phyloP scores from a whole-genome alignment of 2,797 vertebrate genomes.

The Otolemur crassicaudatus region DNA sequence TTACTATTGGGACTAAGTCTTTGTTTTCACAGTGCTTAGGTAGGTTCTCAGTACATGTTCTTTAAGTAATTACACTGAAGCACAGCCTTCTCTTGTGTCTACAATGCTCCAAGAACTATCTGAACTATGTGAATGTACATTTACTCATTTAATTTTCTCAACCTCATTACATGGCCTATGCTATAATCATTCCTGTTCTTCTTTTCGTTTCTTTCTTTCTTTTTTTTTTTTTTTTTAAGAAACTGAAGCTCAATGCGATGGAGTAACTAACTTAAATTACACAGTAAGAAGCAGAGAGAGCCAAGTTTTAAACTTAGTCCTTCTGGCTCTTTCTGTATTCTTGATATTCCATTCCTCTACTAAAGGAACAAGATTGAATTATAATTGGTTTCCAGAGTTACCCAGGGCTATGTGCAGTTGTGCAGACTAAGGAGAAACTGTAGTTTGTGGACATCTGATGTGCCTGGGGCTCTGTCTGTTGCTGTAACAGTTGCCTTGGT shows the following conservation, averaged over 20 bases:
- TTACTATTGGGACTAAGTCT: not conserved
- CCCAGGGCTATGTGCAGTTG: not conserved
- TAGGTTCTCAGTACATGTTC: not conserved
- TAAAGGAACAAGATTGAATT: not conserved
- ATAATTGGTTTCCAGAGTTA: not conserved
- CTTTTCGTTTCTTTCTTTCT: no score
- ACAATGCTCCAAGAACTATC: not conserved
- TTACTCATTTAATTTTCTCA: not conserved
- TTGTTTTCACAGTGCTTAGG: not conserved
- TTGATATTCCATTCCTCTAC: not conserved
- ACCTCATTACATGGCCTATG: not conserved
- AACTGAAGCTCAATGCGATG: not conserved
- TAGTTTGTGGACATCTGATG: not conserved
- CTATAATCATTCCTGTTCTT: not conserved
- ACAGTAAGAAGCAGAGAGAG: not conserved
- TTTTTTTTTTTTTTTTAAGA: not conserved
- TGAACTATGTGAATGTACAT: not conserved
- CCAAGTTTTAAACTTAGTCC: not conserved
- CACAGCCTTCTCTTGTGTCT: not conserved
- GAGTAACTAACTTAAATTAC: not conserved
- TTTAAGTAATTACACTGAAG: not conserved
- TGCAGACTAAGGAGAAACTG: not conserved
- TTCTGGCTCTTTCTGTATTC: not conserved
- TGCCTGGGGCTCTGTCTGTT: fast-evolving
- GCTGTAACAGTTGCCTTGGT: fast-evolving